A percentile compares a stretch with the other conserved stretches of the same genome.
phyloP scores from a whole-genome alignment of 2,113 vertebrate genomes.

The Piprites chloris region DNA sequence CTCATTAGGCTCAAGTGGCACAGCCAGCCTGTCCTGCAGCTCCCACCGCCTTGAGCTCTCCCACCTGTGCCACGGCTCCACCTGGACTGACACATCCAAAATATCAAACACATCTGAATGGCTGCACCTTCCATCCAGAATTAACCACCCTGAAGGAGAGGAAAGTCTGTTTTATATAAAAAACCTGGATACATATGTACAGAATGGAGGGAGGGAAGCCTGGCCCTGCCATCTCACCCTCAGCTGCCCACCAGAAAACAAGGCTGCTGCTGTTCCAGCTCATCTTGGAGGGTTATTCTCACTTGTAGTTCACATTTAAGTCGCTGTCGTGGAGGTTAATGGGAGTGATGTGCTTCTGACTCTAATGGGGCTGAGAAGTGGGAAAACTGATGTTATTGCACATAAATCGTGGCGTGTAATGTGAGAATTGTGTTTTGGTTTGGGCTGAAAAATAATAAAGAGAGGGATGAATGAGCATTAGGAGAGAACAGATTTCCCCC shows the following conservation, averaged over 20 bases:
- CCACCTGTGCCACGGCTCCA: neutral
- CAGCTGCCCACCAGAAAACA: neutral
- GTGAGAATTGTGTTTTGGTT: neutral
- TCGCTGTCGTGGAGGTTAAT: neutral
- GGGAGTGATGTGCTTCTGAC: neutral
- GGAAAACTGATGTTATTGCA: neutral
- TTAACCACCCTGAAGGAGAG: neutral
- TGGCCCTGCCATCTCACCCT: neutral
- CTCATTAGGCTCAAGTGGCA: constrained; percentile 9
- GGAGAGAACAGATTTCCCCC: neutral
- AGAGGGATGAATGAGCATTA: neutral
- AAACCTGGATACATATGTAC: neutral
- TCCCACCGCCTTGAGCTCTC: neutral
- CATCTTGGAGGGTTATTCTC: neutral
- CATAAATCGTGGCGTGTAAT: neutral
- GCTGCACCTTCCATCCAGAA: neutral
- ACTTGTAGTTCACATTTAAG: neutral
- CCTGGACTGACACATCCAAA: neutral
- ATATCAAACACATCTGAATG: neutral
- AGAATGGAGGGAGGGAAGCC: neutral
- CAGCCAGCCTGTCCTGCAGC: neutral
- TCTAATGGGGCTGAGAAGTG: neutral
- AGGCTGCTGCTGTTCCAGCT: neutral
- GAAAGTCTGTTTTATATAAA: fast-evolving
- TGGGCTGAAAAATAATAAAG: neutral